Base-by-base conservation (phyloP, 2,113 vertebrate species). In the Craseonycteris thonglongyai region DNA sequence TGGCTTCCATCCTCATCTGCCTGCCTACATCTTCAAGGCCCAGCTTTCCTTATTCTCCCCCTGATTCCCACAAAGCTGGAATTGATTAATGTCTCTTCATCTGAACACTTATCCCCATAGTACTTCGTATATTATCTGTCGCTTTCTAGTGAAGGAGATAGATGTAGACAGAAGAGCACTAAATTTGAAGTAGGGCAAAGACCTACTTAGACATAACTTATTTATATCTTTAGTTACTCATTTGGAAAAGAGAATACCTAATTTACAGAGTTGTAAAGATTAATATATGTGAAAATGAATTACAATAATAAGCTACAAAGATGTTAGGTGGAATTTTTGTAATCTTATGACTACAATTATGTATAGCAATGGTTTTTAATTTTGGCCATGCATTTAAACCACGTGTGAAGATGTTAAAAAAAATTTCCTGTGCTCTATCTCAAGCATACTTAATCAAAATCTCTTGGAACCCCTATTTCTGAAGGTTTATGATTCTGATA, bases 221-320 rank as follows among this genome's bases (percentile, higher is more conserved):
- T 11, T 91, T 94, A 68, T 56, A 56, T 90, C 26, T 95, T 13
- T 84, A 3, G 79, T 96, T 93, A 42, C 90, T 94, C 74, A 51
- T 91, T 93, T 94, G 33, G 63, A 91, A 95, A 94, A 89, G 15
- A 90, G 42, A 94, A 51, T 80, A 61, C 24, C 59, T 93, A 93
- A 93, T 14, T 76, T 19, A 80, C 16, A 72, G 63, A 76, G 28
- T 86, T 86, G 49, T 95, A 79, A 93, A 74, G 51, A 80, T 58
- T 80, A 82, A 86, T 38, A 35, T 40, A 78, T 92, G 40, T 93
- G 35, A 51, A 92, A 91, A 89, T 81, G 30, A 88, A 33, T 93
- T 74, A 5, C 65, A 61, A 61, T 91, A 26, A 71, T 93, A 66
- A 81, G 21, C 19, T 89, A 45, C n/a, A 10, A 69, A 87, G 58